phyloP scores from a whole-genome alignment of 2,113 vertebrate genomes.

The Noctilio leporinus region DNA sequence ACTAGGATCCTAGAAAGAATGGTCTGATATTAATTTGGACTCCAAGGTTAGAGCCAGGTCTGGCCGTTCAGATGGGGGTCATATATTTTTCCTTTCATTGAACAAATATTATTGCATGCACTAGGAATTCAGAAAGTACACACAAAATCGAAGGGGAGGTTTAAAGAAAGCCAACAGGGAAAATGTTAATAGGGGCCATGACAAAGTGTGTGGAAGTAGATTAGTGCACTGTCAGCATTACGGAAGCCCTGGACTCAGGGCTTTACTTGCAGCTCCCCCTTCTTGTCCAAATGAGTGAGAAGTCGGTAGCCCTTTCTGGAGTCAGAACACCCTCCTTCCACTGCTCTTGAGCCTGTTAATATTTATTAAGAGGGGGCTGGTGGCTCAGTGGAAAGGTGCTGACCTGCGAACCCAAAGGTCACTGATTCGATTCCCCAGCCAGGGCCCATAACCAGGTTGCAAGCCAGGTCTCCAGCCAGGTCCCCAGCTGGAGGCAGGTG shows the following conservation, averaged over 20 bases:
- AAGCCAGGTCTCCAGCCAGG: no score
- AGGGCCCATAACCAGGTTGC: no score
- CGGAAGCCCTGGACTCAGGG: background rate
- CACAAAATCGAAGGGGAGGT: background rate
- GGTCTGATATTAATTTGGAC: background rate
- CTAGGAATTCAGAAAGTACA: background rate
- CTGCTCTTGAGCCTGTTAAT: fast-evolving
- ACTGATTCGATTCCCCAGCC: no score
- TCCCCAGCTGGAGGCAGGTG: no score
- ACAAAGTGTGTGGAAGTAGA: fast-evolving
- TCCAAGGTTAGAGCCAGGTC: background rate
- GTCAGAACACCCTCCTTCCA: background rate
- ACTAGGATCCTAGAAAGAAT: background rate
- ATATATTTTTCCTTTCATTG: background rate
- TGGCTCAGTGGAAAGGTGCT: no score
- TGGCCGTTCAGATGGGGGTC: background rate
- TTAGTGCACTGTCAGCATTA: background rate
- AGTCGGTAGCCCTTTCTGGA: background rate
- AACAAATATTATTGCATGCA: background rate
- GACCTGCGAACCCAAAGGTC: no score
- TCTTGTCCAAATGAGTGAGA: background rate
- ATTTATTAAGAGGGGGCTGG: no score
- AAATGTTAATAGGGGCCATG: background rate
- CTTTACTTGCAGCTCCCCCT: background rate
- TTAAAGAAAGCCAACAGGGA: background rate